Percentiles rank a stretch among this genome's conserved stretches.
Evolutionary conservation across 2,888 invertebrate genomes (phyloP).

Genomic region (Andrena trimmerana): DNA sequence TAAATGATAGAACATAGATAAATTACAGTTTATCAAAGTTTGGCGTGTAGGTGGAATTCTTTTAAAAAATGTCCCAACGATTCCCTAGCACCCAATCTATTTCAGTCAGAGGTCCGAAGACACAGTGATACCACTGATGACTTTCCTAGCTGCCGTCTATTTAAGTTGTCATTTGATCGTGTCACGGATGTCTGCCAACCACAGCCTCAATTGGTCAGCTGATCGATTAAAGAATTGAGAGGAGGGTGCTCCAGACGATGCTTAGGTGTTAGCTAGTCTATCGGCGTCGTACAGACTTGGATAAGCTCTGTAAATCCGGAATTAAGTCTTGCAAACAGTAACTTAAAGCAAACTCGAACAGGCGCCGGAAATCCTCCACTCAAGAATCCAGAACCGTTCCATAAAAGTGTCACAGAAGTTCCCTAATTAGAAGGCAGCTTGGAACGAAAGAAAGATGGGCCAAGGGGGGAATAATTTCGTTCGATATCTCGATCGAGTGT

Average conservation of each 20-base stretch:
- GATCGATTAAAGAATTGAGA: slow-evolving; percentile 2
- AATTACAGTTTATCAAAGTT: too few relatives aligned
- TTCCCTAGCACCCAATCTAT: background rate
- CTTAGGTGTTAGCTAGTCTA: background rate
- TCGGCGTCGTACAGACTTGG: background rate
- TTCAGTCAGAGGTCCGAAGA: background rate
- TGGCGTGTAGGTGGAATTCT: too few relatives aligned
- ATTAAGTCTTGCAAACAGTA: background rate
- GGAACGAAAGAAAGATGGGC: too few relatives aligned
- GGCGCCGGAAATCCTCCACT: too few relatives aligned
- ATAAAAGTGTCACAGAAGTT: too few relatives aligned
- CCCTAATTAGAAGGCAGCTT: too few relatives aligned
- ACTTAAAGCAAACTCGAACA: too few relatives aligned
- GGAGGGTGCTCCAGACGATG: slow-evolving; percentile 1
- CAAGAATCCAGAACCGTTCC: too few relatives aligned
- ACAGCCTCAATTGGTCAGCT: slow-evolving; percentile 9
- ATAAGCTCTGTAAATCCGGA: background rate
- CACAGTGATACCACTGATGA: background rate
- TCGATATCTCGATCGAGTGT: background rate
- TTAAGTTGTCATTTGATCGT: slow-evolving; percentile 40
- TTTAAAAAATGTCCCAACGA: too few relatives aligned
- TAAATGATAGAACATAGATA: too few relatives aligned
- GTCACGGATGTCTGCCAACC: slow-evolving; percentile 39
- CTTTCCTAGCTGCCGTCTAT: background rate
- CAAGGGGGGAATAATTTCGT: too few relatives aligned